Evolutionary conservation across 1,140 invertebrate genomes (phyloP), one percentile per base, ranked within the genome.

Genomic region (Drosophila eugracilis): DNA sequence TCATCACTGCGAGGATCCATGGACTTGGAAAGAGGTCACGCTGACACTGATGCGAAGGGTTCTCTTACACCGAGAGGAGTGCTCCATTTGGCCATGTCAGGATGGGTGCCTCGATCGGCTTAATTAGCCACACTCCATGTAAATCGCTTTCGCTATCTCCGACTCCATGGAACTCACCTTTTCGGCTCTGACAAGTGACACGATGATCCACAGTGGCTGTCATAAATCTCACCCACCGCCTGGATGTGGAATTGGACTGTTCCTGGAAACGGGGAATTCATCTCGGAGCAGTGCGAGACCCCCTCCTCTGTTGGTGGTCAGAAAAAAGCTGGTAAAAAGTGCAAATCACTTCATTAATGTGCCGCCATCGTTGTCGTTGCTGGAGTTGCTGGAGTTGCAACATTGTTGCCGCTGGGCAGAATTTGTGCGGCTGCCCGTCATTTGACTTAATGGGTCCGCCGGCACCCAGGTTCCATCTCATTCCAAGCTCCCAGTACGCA

Each of bases 341-440:
- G 83, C 83, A 86, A 86, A 86, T 86, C 83, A 86, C 83, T 86
- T 86, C 78, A 86, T 86, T 86, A 86, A 88, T 72, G 83, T 73
- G 52, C 71, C 59, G 71, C 37, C 63, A 48, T 32, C 45, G 37
- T 28, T 49, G 66, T 54, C 44, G 36, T 17, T 54, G 22, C 60
- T 28, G 53, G 14, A 7, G 36, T 17, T 54, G 22, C 60, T 28
- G 53, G 14, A 7, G 37, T 41, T 71, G 75, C 79, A 75, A 84
- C 71, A 45, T 58, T 84, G 75, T 84, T 84, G 83, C 78, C 52
- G 22, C 41, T 53, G 63, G 58, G 58, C 79, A 75, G 37, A 48
- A 32, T 67, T 76, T 65, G 73, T 72, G 49, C 57, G 83, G 52
- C 59, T 81, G 77, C 73, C 66, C 77, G 88, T 75, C 73, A 78